These are phyloP conservation scores for Manduca sexta DNA, from an alignment of 1,140 invertebrate species.

Conservation along the genomic window DNA sequence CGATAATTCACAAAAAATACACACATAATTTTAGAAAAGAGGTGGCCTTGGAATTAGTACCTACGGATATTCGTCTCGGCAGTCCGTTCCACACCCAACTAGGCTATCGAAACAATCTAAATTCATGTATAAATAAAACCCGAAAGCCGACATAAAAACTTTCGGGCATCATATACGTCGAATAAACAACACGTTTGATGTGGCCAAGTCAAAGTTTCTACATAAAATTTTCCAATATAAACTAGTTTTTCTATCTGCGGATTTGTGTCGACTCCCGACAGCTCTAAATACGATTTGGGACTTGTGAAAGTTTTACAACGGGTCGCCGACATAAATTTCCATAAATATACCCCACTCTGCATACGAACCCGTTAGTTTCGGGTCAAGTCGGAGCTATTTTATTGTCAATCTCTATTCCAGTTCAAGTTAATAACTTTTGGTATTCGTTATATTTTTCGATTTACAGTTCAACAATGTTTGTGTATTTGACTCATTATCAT, in stretches of 20 bases:
- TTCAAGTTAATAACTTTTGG: neutral
- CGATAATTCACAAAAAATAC: no score
- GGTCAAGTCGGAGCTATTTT: conserved; percentile 1
- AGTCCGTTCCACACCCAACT: no score
- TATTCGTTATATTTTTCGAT: no score
- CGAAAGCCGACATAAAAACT: no score
- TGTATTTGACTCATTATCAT: no score
- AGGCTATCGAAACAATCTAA: no score
- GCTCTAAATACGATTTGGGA: conserved; percentile 23
- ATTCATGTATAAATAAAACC: no score
- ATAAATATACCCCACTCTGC: conserved; percentile 16
- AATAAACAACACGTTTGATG: neutral
- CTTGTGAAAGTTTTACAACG: conserved; percentile 26
- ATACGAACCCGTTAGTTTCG: neutral
- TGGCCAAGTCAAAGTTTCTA: neutral
- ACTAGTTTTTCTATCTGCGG: conserved; percentile 5
- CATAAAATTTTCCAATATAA: conserved; percentile 5
- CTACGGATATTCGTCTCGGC: no score
- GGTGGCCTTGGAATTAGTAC: no score
- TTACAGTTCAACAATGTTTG: no score
- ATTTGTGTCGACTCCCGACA: conserved; percentile 6
- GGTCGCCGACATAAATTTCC: conserved; percentile 26
- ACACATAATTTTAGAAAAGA: no score
- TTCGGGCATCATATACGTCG: no score
- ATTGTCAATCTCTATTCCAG: neutral